Evolutionary conservation across 1,140 invertebrate species (phyloP), one percentile per base, ranked within the genome.

Genomic region (Papilio polytes): DNA sequence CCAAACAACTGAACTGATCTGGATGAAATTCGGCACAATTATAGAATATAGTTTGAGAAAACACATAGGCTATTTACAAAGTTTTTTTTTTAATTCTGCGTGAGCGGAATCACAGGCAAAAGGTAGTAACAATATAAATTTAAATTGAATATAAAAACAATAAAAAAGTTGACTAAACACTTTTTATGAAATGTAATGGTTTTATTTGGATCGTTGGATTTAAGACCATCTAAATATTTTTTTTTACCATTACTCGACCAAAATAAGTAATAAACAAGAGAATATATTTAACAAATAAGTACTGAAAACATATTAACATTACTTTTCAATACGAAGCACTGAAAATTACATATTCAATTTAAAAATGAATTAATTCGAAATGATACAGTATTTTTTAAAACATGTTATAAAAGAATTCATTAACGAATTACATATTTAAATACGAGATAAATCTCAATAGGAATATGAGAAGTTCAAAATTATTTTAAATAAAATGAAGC

Each of bases 131-230:
- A 36, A 36, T 36, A 3, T 4, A 36, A 36, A 36, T 36, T 36
- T 36, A 4, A 36, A 36, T 36, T 36, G 31, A 36, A 36, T 3
- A 36, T 36, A 2, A 36, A 36, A 36, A 36, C 31, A 36, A 36
- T 36, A n/a, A n/a, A n/a, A 36, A 36, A 36, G 3, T 36, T 2
- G 4, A 36, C 31, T 36, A 36, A 36, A 3, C 31, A 36, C 81
- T 80, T 59, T 36, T 59, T 74, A 48, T 10, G 31, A 59, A 15
- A 51, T 76, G 7, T 46, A 63, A 10, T 74, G 12, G 18, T 9
- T 73, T 73, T 72, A 76, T 51, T 74, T 41, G 80, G 81, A 26
- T 72, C 83, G 80, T 59, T 70, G 74, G 77, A 36, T 83, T 74
- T 70, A 31, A 78, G 7, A 59, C 83, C 56, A 80, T 80, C 1